These are phyloP conservation scores for Seladonia tumulorum DNA, from an alignment of 2,888 invertebrate species.

Conservation along the genomic window DNA sequence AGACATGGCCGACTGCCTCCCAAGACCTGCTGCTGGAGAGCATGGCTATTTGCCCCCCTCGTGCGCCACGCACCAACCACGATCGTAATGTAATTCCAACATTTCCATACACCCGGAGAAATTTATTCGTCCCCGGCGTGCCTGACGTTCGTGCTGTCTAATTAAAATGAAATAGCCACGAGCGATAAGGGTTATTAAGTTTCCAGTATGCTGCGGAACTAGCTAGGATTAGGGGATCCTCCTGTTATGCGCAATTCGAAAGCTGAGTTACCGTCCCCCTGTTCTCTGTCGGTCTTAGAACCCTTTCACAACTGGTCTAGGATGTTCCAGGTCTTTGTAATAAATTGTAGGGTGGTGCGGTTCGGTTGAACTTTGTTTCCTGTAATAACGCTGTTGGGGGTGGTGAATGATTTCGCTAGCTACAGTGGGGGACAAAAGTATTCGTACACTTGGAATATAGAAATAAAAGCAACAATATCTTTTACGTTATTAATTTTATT, in stretches of 20 bases:
- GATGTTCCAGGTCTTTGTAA: not conserved
- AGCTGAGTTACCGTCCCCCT: not conserved
- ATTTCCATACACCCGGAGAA: constrained; percentile 42
- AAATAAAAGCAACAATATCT: too few species aligned
- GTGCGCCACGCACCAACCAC: not conserved
- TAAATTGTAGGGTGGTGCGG: not conserved
- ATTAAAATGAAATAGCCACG: constrained; percentile 14
- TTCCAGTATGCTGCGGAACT: not conserved
- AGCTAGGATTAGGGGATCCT: not conserved
- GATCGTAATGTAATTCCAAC: constrained; percentile 15
- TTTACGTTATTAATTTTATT: too few species aligned
- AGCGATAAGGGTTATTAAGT: constrained; percentile 12
- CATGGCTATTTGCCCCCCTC: constrained; percentile 46
- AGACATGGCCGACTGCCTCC: constrained; percentile 79
- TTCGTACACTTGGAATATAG: too few species aligned
- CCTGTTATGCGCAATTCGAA: not conserved
- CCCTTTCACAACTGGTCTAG: not conserved
- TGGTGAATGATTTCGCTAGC: not conserved
- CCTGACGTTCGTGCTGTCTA: constrained; percentile 17
- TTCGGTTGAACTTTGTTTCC: not conserved
- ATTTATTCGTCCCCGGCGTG: constrained; percentile 46
- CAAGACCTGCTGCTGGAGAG: constrained; percentile 73
- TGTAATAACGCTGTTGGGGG: not conserved
- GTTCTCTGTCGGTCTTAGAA: not conserved
- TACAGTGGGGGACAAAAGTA: too few species aligned